phyloP scores from a whole-genome alignment of 2,113 vertebrate species.

The Isurus oxyrinchus region DNA sequence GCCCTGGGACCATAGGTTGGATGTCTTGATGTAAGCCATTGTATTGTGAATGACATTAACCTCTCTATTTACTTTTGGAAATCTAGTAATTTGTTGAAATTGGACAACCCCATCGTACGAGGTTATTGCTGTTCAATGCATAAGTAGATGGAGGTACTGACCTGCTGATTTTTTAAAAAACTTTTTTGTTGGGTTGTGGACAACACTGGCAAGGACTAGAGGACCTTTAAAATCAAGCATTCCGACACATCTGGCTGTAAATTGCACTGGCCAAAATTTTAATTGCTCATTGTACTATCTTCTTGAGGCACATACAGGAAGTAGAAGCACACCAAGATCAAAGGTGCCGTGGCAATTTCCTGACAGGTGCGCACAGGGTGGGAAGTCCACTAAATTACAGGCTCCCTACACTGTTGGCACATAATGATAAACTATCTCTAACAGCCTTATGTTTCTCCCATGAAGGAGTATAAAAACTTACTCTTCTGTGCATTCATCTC shows the following conservation, averaged over 20 bases:
- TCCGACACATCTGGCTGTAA: background rate
- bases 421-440: background rate
- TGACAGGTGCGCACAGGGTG: background rate
- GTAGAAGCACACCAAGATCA: background rate
- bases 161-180: background rate
- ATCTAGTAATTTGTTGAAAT: background rate
- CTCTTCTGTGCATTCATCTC: slow-evolving; percentile 95
- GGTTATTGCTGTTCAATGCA: background rate
- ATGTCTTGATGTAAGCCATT: background rate
- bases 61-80: background rate
- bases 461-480: slow-evolving; percentile 63
- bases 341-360: background rate
- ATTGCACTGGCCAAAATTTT: background rate
- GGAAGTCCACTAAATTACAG: background rate
- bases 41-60: background rate
- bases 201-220: background rate
- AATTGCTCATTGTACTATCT: background rate
- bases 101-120: background rate
- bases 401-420: background rate
- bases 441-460: slow-evolving; percentile 23
- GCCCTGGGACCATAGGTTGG: background rate
- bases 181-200: background rate
- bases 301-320: background rate
- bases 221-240: background rate
- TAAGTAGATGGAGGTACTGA: background rate